Conservation (phyloP, 2,797 vertebrate species). For the Girardinus metallicus region DNA sequence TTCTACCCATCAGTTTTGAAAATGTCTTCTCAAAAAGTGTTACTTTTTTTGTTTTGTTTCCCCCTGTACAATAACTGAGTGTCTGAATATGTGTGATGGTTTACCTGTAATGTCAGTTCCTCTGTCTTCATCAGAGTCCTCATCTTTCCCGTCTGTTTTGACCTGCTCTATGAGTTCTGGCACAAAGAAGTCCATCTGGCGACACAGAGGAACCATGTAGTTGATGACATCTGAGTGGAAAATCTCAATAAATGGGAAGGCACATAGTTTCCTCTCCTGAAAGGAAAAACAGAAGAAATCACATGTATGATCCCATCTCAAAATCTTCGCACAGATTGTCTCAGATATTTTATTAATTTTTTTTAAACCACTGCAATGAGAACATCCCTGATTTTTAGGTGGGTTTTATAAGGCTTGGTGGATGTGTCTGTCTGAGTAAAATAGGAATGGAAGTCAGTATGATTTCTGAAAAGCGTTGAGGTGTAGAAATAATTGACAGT, state of each 20-base stretch:
- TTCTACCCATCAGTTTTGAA: neutral
- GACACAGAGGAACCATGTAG: conserved; percentile 92
- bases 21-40: neutral
- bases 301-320: neutral
- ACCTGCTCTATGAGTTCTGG: conserved; percentile 89
- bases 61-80: neutral
- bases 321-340: neutral
- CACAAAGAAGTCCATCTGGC: conserved; percentile 94
- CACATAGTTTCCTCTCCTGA: conserved; percentile 92
- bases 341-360: neutral
- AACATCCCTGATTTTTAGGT: conserved; percentile 6
- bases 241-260: conserved; percentile 92
- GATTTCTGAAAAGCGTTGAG: neutral
- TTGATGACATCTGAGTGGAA: conserved; percentile 87
- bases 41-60: neutral
- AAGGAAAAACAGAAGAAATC: conserved; percentile 12
- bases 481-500: conserved; percentile 1
- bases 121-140: conserved; percentile 80
- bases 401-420: conserved; percentile 2
- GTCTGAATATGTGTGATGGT: neutral
- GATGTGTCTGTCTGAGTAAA: neutral
- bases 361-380: neutral
- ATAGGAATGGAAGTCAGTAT: neutral
- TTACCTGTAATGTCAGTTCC: conserved; percentile 86
- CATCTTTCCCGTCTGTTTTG: conserved; percentile 81